Evolutionary conservation across 2,797 vertebrate species (phyloP).

Genomic region (Pipistrellus kuhlii): DNA sequence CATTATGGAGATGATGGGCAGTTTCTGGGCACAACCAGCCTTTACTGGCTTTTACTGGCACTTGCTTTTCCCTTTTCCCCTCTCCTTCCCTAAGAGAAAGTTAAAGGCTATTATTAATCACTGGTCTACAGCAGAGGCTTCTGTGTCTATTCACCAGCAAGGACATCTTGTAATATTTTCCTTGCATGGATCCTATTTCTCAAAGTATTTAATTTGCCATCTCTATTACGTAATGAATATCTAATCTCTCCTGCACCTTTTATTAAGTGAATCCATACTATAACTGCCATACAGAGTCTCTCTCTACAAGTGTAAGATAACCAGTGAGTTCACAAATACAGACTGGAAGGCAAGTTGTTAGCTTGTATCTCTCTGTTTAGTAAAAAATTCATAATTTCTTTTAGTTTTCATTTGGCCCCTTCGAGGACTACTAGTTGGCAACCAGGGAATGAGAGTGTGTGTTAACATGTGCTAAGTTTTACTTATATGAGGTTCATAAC

Average conservation of each 20-base stretch:
- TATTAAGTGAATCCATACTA: neutral
- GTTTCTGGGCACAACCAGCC: neutral
- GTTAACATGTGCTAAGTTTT: neutral
- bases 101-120: neutral
- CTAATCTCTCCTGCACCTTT: neutral
- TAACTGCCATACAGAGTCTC: neutral
- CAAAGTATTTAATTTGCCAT: slow-evolving; percentile 26
- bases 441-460: neutral
- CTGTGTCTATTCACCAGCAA: neutral
- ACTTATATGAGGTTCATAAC: neutral
- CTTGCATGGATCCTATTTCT: neutral
- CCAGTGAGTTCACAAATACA: neutral
- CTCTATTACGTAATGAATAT: slow-evolving; percentile 8
- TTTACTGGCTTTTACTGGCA: neutral
- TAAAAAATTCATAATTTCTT: neutral
- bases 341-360: neutral
- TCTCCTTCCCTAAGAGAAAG: neutral
- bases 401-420: neutral
- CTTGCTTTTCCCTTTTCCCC: slow-evolving; percentile 17
- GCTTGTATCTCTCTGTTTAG: neutral
- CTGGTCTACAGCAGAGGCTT: neutral
- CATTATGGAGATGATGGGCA: neutral
- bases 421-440: neutral
- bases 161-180: neutral
- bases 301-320: neutral